Conservation (phyloP, 2,113 vertebrate genomes). For the Glaucomys volans region DNA sequence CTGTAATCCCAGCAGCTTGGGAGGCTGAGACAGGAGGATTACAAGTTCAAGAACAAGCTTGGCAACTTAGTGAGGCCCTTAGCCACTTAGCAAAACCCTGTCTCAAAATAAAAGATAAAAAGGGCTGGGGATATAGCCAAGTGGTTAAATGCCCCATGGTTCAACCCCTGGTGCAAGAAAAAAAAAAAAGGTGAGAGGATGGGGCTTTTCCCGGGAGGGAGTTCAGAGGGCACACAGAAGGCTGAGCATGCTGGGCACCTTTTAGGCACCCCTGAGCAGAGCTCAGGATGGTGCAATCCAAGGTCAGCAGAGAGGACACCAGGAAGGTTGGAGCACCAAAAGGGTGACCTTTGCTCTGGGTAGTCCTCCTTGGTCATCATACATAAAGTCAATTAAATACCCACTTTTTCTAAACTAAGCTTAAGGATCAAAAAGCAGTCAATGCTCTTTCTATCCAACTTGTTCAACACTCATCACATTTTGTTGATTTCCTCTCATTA, state of each 20-base stretch:
- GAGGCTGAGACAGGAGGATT: too few relatives aligned
- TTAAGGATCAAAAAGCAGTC: background rate
- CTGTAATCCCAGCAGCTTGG: too few relatives aligned
- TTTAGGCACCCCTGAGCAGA: background rate
- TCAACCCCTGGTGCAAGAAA: background rate
- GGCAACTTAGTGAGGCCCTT: too few relatives aligned
- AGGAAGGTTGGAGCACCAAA: too few relatives aligned
- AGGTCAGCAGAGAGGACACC: background rate
- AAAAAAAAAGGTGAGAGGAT: background rate
- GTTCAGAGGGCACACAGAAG: accelerated
- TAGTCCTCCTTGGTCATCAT: too few relatives aligned
- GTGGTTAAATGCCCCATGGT: too few relatives aligned
- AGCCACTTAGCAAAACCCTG: too few relatives aligned
- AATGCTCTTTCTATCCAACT: background rate
- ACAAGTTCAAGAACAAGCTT: too few relatives aligned
- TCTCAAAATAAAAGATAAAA: too few relatives aligned
- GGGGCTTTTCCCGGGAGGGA: background rate
- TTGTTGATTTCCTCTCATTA: background rate
- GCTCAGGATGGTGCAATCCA: background rate
- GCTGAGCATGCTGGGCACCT: too few relatives aligned
- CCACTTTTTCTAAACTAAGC: background rate
- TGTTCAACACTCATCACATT: background rate
- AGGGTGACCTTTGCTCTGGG: background rate
- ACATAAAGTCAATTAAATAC: background rate
- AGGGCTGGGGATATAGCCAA: too few relatives aligned